A percentile compares a stretch with the other conserved stretches of the same genome.
phyloP scores from a whole-genome alignment of 2,797 vertebrate genomes.

The Rhincodon typus region DNA sequence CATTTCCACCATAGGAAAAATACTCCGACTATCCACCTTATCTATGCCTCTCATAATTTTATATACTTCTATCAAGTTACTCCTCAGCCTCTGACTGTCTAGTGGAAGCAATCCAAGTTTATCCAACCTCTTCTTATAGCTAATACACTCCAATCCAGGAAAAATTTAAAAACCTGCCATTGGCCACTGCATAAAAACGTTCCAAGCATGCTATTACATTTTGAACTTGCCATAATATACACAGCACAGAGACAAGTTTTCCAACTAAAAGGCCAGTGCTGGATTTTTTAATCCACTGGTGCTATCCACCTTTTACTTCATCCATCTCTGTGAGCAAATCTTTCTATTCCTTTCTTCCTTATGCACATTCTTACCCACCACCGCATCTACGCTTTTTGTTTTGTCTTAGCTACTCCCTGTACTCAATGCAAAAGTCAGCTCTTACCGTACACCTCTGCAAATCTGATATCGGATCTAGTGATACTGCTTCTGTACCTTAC shows the following conservation, averaged over 20 bases:
- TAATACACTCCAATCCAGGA: too few relatives aligned
- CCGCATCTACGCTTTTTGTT: not conserved
- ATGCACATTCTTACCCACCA: not conserved
- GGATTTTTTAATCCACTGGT: not conserved
- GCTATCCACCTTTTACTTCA: not conserved
- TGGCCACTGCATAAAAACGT: too few relatives aligned
- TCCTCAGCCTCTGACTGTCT: too few relatives aligned
- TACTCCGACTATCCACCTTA: too few relatives aligned
- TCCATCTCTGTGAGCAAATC: not conserved
- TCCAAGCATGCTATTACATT: too few relatives aligned
- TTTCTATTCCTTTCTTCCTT: not conserved
- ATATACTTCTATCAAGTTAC: too few relatives aligned
- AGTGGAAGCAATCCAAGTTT: too few relatives aligned
- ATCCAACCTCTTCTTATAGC: too few relatives aligned
- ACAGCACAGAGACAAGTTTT: not conserved
- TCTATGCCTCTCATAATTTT: too few relatives aligned
- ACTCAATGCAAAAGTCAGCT: constrained; percentile 58
- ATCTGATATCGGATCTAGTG: constrained; percentile 74
- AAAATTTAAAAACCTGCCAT: too few relatives aligned
- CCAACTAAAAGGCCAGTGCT: not conserved
- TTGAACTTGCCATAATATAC: too few relatives aligned
- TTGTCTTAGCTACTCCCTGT: not conserved
- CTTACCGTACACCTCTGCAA: constrained; percentile 77
- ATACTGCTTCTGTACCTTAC: constrained; percentile 77
- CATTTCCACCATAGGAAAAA: too few relatives aligned